phyloP scores from a whole-genome alignment of 2,797 vertebrate genomes.

The Naso thynnoides region DNA sequence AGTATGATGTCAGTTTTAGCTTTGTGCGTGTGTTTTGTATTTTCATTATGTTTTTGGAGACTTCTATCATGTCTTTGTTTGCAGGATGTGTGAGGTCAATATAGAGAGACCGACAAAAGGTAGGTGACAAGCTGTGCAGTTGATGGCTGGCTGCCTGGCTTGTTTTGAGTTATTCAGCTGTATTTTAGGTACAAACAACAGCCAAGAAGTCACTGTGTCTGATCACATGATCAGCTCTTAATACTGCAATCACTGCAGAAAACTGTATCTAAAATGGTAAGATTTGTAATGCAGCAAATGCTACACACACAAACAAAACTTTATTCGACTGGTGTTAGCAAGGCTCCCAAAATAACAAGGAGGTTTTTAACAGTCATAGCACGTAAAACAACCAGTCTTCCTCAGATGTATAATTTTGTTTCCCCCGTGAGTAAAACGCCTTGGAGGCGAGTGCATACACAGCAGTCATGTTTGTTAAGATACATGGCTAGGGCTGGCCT shows the following conservation, averaged over 20 bases:
- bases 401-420: conserved; percentile 83
- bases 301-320: conserved; percentile 48
- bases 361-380: conserved; percentile 74
- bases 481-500: conserved; percentile 72
- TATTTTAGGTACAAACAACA: conserved; percentile 36
- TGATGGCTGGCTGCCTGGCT: conserved; percentile 19
- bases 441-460: conserved; percentile 79
- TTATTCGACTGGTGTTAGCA: conserved; percentile 31
- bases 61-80: conserved; percentile 21
- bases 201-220: neutral
- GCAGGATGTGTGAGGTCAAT: conserved; percentile 16
- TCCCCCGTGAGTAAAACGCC: conserved; percentile 79
- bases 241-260: conserved; percentile 4
- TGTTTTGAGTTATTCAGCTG: conserved; percentile 18
- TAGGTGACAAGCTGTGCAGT: conserved; percentile 30
- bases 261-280: neutral
- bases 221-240: conserved; percentile 29
- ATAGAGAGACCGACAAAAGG: conserved; percentile 10
- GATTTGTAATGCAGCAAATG: conserved; percentile 23
- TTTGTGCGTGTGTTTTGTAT: conserved; percentile 39
- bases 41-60: conserved; percentile 51
- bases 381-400: conserved; percentile 75
- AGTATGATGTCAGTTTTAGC: conserved; percentile 67
- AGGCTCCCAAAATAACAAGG: conserved; percentile 57
- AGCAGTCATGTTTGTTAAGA: conserved; percentile 83